These are phyloP conservation scores for Onychostruthus taczanowskii DNA, from an alignment of 2,113 vertebrate species.

Conservation along the genomic window DNA sequence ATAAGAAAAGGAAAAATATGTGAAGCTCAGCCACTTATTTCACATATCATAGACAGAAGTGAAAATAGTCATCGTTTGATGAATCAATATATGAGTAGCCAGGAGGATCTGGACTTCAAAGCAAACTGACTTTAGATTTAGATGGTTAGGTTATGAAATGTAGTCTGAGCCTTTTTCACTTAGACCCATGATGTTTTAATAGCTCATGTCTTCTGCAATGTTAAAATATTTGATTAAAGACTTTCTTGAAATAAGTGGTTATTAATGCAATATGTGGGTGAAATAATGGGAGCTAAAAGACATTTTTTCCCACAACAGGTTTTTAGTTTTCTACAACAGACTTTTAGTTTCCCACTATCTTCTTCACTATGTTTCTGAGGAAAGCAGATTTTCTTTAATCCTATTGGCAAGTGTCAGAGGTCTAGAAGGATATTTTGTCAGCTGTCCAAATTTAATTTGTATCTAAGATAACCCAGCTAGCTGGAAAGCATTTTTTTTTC, in stretches of 20 bases:
- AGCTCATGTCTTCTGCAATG: neutral
- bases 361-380: neutral
- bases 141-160: neutral
- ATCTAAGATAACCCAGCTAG: neutral
- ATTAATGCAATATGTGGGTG: neutral
- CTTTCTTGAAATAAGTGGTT: neutral
- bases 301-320: neutral
- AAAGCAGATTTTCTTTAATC: neutral
- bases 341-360: neutral
- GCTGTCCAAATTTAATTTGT: neutral
- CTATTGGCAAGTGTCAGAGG: neutral
- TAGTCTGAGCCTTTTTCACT: neutral
- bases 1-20: rapidly evolving
- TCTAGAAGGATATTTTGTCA: conserved; percentile 4
- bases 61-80: neutral
- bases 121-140: neutral
- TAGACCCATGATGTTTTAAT: neutral
- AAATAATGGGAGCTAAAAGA: neutral
- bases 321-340: no score
- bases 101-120: neutral
- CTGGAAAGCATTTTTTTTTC: neutral
- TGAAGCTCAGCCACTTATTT: neutral
- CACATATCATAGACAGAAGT: neutral
- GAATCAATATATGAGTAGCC: neutral
- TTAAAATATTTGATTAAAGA: neutral